A percentile compares a stretch with the other conserved stretches of the same genome.
phyloP scores from a whole-genome alignment of 2,888 invertebrate genomes.

The Andricus curvator region DNA sequence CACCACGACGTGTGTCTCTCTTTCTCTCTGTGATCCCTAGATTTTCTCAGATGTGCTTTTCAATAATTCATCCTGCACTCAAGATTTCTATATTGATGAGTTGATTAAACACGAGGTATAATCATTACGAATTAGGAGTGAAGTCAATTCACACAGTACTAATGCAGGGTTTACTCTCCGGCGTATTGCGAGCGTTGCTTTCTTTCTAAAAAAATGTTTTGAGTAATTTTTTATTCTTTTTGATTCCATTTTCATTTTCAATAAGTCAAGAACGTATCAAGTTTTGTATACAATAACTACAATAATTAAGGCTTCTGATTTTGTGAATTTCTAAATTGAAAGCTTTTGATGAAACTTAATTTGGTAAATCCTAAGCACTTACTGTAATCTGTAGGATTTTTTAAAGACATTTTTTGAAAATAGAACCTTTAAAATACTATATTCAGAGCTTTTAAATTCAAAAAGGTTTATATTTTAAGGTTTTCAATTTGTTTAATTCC shows the following conservation, averaged over 20 bases:
- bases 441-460: too few relatives aligned
- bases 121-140: constrained; percentile 40
- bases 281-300: constrained; percentile 6
- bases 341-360: not conserved
- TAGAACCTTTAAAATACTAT: too few relatives aligned
- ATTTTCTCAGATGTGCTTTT: constrained; percentile 26
- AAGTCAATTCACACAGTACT: constrained; percentile 53
- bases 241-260: not conserved
- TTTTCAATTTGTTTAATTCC: too few relatives aligned
- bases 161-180: constrained; percentile 56
- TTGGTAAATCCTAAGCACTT: too few relatives aligned
- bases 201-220: constrained; percentile 1
- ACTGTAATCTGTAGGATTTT: too few relatives aligned
- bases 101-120: constrained; percentile 33
- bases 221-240: not conserved
- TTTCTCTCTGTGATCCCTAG: constrained; percentile 19
- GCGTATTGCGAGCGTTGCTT: constrained; percentile 44
- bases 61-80: not conserved
- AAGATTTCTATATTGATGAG: constrained; percentile 21
- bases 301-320: not conserved
- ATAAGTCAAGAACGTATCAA: not conserved
- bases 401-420: too few relatives aligned
- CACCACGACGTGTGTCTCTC: constrained; percentile 25
- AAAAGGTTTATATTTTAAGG: too few relatives aligned
- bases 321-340: not conserved